A percentile compares a stretch with the other conserved stretches of the same genome.
Evolutionary conservation across 35 echinoderm and acorn worm species (phyloP).

Genomic region (Eucidaris tribuloides): DNA sequence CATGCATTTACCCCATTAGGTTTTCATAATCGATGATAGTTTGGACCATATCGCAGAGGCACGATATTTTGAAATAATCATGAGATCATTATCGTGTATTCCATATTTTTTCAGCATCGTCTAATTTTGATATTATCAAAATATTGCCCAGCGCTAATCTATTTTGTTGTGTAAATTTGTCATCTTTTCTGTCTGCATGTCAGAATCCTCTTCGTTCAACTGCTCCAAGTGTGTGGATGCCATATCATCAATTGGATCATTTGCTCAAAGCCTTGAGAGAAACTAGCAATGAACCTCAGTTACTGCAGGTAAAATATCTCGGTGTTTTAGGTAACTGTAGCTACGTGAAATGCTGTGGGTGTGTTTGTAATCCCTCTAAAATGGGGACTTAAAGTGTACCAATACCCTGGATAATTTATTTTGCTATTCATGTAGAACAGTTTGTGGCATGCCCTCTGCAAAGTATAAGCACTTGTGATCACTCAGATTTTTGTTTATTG

Average conservation of each 20-base stretch:
- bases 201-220: slow-evolving; percentile 54
- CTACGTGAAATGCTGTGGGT: too few species aligned
- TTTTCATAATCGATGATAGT: neutral
- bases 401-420: neutral
- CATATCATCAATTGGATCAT: slow-evolving; percentile 78
- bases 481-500: too few species aligned
- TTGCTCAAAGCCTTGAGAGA: slow-evolving; percentile 59
- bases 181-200: neutral
- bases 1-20: too few species aligned
- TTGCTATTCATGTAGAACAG: neutral
- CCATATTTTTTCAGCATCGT: neutral
- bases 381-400: too few species aligned
- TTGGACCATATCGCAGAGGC: neutral
- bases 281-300: slow-evolving; percentile 40
- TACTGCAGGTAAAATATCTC: slow-evolving; percentile 49
- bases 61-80: neutral
- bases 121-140: neutral
- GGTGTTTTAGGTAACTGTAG: neutral
- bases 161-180: neutral
- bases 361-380: neutral
- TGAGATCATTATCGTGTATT: neutral
- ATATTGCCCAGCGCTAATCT: too few species aligned
- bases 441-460: too few species aligned
- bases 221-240: slow-evolving; percentile 82
- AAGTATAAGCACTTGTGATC: too few species aligned